Percentiles rank a stretch among this genome's conserved stretches.
These are phyloP conservation scores for Drosophila nigricruria DNA, from an alignment of 2,888 invertebrate genomes.

Conservation along the genomic window DNA sequence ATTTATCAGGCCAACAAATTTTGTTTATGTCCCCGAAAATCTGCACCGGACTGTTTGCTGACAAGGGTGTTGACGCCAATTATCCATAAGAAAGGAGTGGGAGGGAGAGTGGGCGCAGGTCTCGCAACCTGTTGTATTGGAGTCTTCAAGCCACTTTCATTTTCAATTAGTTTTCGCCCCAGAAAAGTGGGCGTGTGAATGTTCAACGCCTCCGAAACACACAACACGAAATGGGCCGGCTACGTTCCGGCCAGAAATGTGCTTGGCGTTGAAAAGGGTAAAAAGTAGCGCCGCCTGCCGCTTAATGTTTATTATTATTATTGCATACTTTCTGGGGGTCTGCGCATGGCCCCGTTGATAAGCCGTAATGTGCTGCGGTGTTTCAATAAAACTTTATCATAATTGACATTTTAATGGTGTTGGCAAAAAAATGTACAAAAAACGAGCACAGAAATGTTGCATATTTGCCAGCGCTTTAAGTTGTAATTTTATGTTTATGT, in stretches of 20 bases:
- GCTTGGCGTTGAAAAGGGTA: slow-evolving; percentile 67
- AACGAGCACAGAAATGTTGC: slow-evolving; percentile 21
- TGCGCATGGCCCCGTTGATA: slow-evolving; percentile 63
- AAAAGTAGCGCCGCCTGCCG: slow-evolving; percentile 48
- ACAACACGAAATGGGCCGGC: slow-evolving; percentile 56
- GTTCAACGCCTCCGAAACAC: slow-evolving; percentile 63
- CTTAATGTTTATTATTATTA: slow-evolving; percentile 78
- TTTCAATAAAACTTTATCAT: slow-evolving; percentile 80
- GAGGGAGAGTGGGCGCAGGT: slow-evolving; percentile 29
- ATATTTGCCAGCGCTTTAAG: slow-evolving; percentile 38
- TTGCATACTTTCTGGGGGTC: slow-evolving; percentile 55
- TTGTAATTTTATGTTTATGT: slow-evolving; percentile 69
- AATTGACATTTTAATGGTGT: slow-evolving; percentile 78
- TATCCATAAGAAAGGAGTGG: slow-evolving; percentile 47
- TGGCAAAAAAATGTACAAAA: slow-evolving; percentile 34
- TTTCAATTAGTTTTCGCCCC: slow-evolving; percentile 75
- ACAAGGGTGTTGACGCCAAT: slow-evolving; percentile 78
- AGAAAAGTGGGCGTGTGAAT: slow-evolving; percentile 77
- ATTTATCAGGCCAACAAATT: slow-evolving; percentile 66
- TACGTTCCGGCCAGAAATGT: slow-evolving; percentile 20
- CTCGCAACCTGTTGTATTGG: slow-evolving; percentile 63
- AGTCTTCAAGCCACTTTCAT: slow-evolving; percentile 59
- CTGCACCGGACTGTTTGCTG: slow-evolving; percentile 58
- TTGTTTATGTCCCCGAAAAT: slow-evolving; percentile 65
- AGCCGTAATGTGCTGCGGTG: slow-evolving; percentile 75